phyloP scores from a whole-genome alignment of 2,888 invertebrate species.

The Caenorhabditis doughertyi region DNA sequence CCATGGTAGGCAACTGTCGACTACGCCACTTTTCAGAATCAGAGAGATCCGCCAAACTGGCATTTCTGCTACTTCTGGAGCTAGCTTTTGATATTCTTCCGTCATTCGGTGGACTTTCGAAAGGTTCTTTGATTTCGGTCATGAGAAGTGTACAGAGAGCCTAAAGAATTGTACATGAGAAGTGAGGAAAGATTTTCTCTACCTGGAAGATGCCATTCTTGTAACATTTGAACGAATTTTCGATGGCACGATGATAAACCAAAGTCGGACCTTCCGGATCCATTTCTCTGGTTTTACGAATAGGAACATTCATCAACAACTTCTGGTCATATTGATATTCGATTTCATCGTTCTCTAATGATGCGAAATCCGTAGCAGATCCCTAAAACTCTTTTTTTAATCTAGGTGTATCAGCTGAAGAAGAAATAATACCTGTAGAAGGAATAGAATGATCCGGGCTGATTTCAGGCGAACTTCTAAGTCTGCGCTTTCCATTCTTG shows the following conservation, averaged over 20 bases:
- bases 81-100: conserved; percentile 75
- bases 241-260: conserved; percentile 57
- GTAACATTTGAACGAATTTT: conserved; percentile 63
- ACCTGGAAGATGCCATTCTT: conserved; percentile 71
- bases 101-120: conserved; percentile 64
- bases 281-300: conserved; percentile 49
- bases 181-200: not conserved
- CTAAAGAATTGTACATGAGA: conserved; percentile 82
- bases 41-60: conserved; percentile 77
- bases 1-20: conserved; percentile 86
- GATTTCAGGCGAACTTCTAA: conserved; percentile 91
- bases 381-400: conserved; percentile 30
- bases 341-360: conserved; percentile 49
- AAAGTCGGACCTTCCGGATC: conserved; percentile 55
- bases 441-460: conserved; percentile 93
- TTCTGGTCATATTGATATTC: conserved; percentile 61
- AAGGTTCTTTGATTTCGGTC: conserved; percentile 91
- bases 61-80: conserved; percentile 72
- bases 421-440: conserved; percentile 87
- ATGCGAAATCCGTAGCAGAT: conserved; percentile 55
- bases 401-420: not conserved
- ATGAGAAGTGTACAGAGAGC: conserved; percentile 94
- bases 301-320: conserved; percentile 56
- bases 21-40: conserved; percentile 66
- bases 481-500: conserved; percentile 93